Percentiles rank a stretch among this genome's conserved stretches.
phyloP scores from a whole-genome alignment of 2,888 invertebrate genomes.

The Eristalis pertinax region DNA sequence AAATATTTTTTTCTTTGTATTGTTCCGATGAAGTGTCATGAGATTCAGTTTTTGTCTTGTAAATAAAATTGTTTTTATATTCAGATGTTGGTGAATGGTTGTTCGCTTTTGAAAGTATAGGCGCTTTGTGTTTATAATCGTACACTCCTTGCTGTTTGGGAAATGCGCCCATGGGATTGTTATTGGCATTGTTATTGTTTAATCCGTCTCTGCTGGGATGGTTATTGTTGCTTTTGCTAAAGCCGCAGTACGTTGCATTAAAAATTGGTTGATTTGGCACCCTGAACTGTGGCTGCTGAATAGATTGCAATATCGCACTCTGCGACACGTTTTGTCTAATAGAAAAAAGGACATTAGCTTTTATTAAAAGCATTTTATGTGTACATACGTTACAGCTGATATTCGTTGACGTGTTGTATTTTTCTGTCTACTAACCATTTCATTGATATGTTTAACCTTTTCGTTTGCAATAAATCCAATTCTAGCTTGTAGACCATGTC shows the following conservation, averaged over 20 bases:
- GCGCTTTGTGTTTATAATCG: background rate
- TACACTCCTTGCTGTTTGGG: background rate
- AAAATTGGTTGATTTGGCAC: background rate
- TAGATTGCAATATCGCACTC: background rate
- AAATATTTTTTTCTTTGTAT: background rate
- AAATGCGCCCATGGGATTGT: background rate
- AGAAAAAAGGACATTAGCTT: background rate
- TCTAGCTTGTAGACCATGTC: constrained; percentile 75
- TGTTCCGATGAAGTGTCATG: background rate
- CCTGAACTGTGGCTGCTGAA: background rate
- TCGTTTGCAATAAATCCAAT: constrained; percentile 73
- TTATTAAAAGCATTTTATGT: background rate
- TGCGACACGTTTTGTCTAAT: background rate
- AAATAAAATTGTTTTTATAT: background rate
- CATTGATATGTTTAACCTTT: constrained; percentile 76
- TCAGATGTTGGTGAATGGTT: background rate
- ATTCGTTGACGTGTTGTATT: constrained; percentile 72
- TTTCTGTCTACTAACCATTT: constrained; percentile 76
- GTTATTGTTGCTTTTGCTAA: background rate
- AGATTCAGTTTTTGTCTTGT: background rate
- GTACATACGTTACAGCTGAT: constrained; percentile 42
- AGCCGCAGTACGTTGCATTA: background rate
- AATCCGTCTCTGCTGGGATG: background rate
- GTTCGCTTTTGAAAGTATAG: background rate
- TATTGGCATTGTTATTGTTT: background rate